Percentiles rank a stretch among this genome's conserved stretches.
These are phyloP conservation scores for Patella depressa DNA, from an alignment of 2,888 invertebrate species.

Conservation along the genomic window DNA sequence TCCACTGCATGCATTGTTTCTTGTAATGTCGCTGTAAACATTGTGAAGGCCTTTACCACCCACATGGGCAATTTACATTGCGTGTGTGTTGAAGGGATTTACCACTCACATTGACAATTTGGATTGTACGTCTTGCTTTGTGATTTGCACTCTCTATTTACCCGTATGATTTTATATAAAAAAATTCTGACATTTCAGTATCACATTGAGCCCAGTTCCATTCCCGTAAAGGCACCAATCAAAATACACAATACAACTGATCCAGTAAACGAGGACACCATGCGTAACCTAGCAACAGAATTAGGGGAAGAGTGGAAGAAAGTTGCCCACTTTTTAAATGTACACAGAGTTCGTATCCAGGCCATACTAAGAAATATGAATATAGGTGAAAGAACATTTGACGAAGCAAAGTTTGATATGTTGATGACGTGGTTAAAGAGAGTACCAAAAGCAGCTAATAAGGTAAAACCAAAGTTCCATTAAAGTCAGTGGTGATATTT, in stretches of 20 bases:
- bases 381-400: conserved; percentile 44
- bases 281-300: conserved; percentile 55
- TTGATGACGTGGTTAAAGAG: conserved; percentile 66
- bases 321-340: conserved; percentile 58
- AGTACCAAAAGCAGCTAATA: conserved; percentile 59
- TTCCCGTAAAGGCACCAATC: conserved; percentile 52
- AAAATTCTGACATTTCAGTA: conserved; percentile 41
- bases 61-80: too few relatives aligned
- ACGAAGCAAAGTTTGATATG: conserved; percentile 62
- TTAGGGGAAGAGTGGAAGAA: conserved; percentile 65
- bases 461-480: conserved; percentile 43
- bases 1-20: too few relatives aligned
- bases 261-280: conserved; percentile 52
- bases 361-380: conserved; percentile 41
- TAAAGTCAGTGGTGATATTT: too few relatives aligned
- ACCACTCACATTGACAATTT: too few relatives aligned
- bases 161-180: not conserved
- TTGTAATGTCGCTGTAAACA: too few relatives aligned
- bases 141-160: not conserved
- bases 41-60: too few relatives aligned
- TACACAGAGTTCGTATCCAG: conserved; percentile 58
- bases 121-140: too few relatives aligned
- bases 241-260: conserved; percentile 49
- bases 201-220: conserved; percentile 48
- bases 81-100: too few relatives aligned